These are phyloP conservation scores for Gadopsis marmoratus DNA, from an alignment of 2,797 vertebrate species.

Conservation along the genomic window DNA sequence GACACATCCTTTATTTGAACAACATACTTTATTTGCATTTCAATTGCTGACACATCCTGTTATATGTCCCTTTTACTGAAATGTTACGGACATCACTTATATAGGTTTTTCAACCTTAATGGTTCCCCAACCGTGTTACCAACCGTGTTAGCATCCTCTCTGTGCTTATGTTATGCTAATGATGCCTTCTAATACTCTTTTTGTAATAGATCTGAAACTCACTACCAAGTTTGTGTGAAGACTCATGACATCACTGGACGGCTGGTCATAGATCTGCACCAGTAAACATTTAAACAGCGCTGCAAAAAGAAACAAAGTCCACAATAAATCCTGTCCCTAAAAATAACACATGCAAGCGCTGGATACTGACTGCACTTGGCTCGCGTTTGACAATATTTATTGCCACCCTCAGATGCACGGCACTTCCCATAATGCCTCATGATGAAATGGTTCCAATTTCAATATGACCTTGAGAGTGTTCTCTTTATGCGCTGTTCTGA, in stretches of 20 bases:
- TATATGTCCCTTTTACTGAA: constrained; percentile 21
- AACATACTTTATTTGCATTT: constrained; percentile 47
- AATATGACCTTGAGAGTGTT: constrained; percentile 77
- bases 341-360: constrained; percentile 51
- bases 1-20: constrained; percentile 21
- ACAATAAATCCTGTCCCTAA: constrained; percentile 58
- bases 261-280: constrained; percentile 24
- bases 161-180: background rate
- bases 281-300: constrained; percentile 39
- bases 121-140: too few species aligned
- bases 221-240: background rate
- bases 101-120: too few species aligned
- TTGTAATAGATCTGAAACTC: background rate
- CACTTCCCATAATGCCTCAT: constrained; percentile 71
- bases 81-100: constrained; percentile 7
- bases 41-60: constrained; percentile 31
- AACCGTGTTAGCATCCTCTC: too few species aligned
- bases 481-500: constrained; percentile 47
- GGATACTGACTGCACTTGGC: constrained; percentile 52
- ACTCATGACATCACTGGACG: background rate
- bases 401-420: constrained; percentile 60
- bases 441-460: constrained; percentile 79
- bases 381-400: constrained; percentile 73
- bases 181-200: background rate
- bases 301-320: constrained; percentile 23